A percentile compares a stretch with the other conserved stretches of the same genome.
These are phyloP conservation scores for Chaetodon trifascialis DNA, from an alignment of 2,113 vertebrate genomes.

Conservation along the genomic window DNA sequence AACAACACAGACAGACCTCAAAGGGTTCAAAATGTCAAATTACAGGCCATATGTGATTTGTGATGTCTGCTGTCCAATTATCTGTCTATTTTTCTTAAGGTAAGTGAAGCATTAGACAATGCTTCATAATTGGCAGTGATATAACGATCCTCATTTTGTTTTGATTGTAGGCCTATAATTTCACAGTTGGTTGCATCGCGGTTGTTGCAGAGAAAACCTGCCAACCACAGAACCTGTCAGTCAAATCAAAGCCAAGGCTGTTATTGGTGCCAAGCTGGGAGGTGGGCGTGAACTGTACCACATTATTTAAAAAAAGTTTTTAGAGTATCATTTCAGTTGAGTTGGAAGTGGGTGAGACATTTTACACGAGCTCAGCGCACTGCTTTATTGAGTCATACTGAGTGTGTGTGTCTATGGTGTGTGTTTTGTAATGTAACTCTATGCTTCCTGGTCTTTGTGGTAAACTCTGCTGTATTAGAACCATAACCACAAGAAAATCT, in stretches of 20 bases:
- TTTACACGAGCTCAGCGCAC: slow-evolving; percentile 47
- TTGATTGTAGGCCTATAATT: slow-evolving; percentile 61
- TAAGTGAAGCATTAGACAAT: slow-evolving; percentile 43
- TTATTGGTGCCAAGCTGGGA: slow-evolving; percentile 53
- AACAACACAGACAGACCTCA: not conserved
- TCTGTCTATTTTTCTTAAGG: slow-evolving; percentile 26
- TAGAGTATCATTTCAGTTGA: slow-evolving; percentile 44
- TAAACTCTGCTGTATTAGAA: slow-evolving; percentile 75
- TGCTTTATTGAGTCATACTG: slow-evolving; percentile 49
- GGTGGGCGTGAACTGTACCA: slow-evolving; percentile 41
- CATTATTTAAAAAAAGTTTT: slow-evolving; percentile 46
- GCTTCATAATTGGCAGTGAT: slow-evolving; percentile 44
- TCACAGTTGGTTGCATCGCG: slow-evolving; percentile 55
- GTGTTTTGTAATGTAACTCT: slow-evolving; percentile 48
- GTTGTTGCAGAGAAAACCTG: slow-evolving; percentile 63
- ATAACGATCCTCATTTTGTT: slow-evolving; percentile 54
- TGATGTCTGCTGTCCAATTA: slow-evolving; percentile 33
- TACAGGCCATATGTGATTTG: slow-evolving; percentile 9
- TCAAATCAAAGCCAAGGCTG: slow-evolving; percentile 56
- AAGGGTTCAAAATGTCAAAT: slow-evolving; percentile 20
- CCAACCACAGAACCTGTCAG: slow-evolving; percentile 66
- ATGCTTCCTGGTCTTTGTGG: slow-evolving; percentile 69
- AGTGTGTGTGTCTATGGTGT: slow-evolving; percentile 38
- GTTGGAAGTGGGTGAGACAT: slow-evolving; percentile 50
- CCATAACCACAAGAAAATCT: slow-evolving; percentile 80